Evolutionary conservation across 2,797 vertebrate species (phyloP).

Genomic region (Fringilla coelebs): DNA sequence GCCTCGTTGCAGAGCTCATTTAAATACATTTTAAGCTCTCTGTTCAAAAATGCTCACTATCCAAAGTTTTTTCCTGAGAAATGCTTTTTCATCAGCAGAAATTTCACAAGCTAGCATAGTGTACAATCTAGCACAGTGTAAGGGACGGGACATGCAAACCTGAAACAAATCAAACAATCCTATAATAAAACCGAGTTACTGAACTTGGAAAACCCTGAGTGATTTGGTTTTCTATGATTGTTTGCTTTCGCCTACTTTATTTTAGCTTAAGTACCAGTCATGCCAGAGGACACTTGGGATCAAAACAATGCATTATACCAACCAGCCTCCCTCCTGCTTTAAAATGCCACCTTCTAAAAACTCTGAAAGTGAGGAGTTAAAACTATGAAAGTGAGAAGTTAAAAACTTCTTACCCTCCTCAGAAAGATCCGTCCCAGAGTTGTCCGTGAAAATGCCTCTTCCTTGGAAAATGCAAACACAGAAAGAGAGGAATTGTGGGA

Average conservation of each 20-base stretch:
- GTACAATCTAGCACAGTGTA: not conserved
- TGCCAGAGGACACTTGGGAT: not conserved
- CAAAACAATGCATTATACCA: not conserved
- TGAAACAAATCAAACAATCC: not conserved
- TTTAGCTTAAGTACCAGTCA: constrained; percentile 1
- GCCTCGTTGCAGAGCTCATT: not conserved
- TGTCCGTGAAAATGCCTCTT: constrained; percentile 50
- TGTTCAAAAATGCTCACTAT: not conserved
- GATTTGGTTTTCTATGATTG: not conserved
- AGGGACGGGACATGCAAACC: not conserved
- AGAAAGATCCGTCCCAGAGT: constrained; percentile 51
- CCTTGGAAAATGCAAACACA: constrained; percentile 25
- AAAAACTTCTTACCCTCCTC: constrained; percentile 72
- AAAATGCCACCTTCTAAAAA: not conserved
- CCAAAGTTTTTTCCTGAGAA: not conserved
- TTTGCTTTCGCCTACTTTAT: not conserved
- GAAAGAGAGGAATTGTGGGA: not conserved
- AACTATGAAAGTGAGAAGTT: constrained; percentile 7
- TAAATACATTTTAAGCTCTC: not conserved
- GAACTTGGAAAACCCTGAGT: not conserved
- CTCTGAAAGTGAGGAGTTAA: constrained; percentile 13
- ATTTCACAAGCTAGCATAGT: not conserved
- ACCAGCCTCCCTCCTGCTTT: not conserved
- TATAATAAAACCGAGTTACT: not conserved
- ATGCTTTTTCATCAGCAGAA: not conserved